Evolutionary conservation across 2,113 vertebrate genomes (phyloP).

Genomic region (Rhinolophus ferrumequinum): DNA sequence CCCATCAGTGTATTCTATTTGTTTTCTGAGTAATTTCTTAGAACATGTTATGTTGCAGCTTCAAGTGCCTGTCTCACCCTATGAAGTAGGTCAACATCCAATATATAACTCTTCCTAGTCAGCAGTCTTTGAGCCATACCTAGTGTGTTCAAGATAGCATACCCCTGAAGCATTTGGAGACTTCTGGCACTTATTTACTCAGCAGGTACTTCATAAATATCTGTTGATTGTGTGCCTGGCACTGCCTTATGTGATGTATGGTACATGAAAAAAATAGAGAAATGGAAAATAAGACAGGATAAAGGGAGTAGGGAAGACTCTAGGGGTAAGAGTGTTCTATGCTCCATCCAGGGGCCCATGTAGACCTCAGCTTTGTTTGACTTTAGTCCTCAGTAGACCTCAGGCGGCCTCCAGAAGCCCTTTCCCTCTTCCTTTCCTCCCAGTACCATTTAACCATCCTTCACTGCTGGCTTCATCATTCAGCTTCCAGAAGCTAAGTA

Average conservation of each 20-base stretch:
- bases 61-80: not conserved
- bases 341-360: not conserved
- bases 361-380: not conserved
- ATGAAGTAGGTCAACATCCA: not conserved
- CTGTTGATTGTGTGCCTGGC: not conserved
- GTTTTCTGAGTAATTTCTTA: not conserved
- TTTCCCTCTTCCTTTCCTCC: not conserved
- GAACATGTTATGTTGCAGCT: not conserved
- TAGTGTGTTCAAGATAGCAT: not conserved
- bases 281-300: not conserved
- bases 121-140: not conserved
- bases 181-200: not conserved
- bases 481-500: conserved; percentile 58
- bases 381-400: not conserved
- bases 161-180: not conserved
- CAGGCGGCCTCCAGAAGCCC: not conserved
- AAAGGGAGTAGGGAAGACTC: not conserved
- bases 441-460: not conserved
- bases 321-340: not conserved
- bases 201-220: not conserved
- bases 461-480: not conserved
- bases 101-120: not conserved
- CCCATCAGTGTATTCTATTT: not conserved
- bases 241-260: not conserved
- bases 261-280: not conserved